Percentiles rank a stretch among this genome's conserved stretches.
phyloP scores from a whole-genome alignment of 2,797 vertebrate genomes.

The Gorsachius magnificus region DNA sequence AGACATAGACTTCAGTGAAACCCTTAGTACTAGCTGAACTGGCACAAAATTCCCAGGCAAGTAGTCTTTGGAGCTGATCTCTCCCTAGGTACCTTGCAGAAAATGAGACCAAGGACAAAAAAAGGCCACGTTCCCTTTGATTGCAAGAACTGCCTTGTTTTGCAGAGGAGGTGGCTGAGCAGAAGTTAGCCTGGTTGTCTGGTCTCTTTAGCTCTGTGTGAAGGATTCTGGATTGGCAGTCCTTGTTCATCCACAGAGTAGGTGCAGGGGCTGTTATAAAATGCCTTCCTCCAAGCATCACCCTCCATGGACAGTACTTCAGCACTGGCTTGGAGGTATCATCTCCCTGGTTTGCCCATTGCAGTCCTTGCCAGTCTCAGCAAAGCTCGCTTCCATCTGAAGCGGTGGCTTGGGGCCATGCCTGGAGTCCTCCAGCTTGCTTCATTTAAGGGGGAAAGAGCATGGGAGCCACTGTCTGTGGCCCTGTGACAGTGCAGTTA shows the following conservation, averaged over 20 bases:
- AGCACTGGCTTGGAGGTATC: not conserved
- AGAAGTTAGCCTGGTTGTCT: not conserved
- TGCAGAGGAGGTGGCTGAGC: conserved; percentile 6
- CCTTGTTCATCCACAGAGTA: not conserved
- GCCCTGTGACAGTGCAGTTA: not conserved
- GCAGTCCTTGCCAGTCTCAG: not conserved
- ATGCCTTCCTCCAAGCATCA: not conserved
- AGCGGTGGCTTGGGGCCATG: not conserved
- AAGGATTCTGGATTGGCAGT: not conserved
- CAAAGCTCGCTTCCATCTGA: not conserved
- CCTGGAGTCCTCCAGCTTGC: not conserved
- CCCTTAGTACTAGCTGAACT: conserved; percentile 52
- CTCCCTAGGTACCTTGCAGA: conserved; percentile 54
- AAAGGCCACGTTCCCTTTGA: conserved; percentile 8
- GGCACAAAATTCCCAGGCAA: conserved; percentile 54
- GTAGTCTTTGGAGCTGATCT: conserved; percentile 54
- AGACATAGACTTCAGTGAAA: not conserved
- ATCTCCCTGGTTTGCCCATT: not conserved
- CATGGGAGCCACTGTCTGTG: not conserved
- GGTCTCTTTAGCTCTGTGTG: not conserved
- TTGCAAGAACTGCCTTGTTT: not conserved
- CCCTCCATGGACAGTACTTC: not conserved
- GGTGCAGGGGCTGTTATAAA: not conserved
- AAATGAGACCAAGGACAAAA: conserved; percentile 58
- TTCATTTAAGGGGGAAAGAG: not conserved